These are phyloP conservation scores for Callorhinus ursinus DNA, from an alignment of 2,113 vertebrate genomes.

Conservation along the genomic window DNA sequence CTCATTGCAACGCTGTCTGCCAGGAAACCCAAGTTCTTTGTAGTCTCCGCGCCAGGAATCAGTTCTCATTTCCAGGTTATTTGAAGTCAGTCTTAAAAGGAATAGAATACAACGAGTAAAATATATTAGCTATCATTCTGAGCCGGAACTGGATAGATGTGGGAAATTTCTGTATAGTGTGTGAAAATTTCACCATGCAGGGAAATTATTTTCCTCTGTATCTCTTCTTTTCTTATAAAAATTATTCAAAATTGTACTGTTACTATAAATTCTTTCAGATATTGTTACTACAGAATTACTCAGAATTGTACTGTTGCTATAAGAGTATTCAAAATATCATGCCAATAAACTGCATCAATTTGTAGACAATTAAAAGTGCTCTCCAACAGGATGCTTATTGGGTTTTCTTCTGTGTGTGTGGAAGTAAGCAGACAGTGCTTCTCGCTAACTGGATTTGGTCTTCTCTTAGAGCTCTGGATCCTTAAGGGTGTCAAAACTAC, in stretches of 20 bases:
- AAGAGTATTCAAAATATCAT: not conserved
- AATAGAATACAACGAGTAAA: not conserved
- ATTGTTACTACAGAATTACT: constrained; percentile 23
- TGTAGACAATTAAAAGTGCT: constrained; percentile 57
- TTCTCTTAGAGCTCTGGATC: not conserved
- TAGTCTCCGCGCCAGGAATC: not conserved
- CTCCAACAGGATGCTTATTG: not conserved
- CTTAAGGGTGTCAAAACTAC: not conserved
- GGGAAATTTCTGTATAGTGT: not conserved
- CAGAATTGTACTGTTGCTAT: not conserved
- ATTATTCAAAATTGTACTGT: constrained; percentile 15
- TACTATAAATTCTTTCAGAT: not conserved
- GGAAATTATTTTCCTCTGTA: not conserved
- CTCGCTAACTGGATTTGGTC: not conserved
- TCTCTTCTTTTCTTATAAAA: constrained; percentile 4
- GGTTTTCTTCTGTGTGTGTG: constrained; percentile 16
- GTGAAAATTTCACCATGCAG: not conserved
- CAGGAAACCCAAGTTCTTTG: constrained; percentile 1
- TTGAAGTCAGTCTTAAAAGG: constrained; percentile 27
- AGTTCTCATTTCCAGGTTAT: not conserved
- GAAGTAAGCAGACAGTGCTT: not conserved
- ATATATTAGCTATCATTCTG: not conserved
- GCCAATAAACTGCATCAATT: constrained; percentile 38
- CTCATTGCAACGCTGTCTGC: not conserved
- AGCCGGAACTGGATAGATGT: constrained; percentile 42